phyloP scores from a whole-genome alignment of 1,140 invertebrate genomes.

The Cydia amplana region DNA sequence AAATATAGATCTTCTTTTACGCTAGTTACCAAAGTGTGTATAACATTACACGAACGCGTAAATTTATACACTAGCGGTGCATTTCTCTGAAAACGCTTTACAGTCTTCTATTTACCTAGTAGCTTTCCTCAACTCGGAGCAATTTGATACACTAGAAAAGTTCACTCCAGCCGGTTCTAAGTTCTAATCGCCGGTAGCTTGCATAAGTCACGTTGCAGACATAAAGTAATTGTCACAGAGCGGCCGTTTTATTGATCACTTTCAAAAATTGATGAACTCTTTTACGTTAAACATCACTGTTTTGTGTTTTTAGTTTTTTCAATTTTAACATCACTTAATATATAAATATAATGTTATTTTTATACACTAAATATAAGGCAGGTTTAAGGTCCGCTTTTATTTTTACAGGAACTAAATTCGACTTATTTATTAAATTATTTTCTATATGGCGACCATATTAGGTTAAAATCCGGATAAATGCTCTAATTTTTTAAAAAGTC shows the following conservation, averaged over 20 bases:
- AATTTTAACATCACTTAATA: too few species aligned
- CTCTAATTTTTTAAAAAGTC: too few species aligned
- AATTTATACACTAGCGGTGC: not conserved
- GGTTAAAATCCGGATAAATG: too few species aligned
- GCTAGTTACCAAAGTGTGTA: not conserved
- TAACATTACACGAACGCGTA: not conserved
- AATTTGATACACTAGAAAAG: not conserved
- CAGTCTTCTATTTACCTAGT: not conserved
- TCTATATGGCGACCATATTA: too few species aligned
- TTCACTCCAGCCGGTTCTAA: not conserved
- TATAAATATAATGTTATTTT: too few species aligned
- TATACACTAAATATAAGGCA: too few species aligned
- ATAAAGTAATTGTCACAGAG: not conserved
- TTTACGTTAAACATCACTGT: not conserved
- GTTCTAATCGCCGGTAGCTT: not conserved
- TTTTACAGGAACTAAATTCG: too few species aligned
- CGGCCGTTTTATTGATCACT: not conserved
- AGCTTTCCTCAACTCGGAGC: not conserved
- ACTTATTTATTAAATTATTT: too few species aligned
- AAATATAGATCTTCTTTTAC: not conserved
- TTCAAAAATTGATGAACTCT: not conserved
- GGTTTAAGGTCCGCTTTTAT: too few species aligned
- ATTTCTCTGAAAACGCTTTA: not conserved
- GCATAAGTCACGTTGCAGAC: constrained; percentile 1
- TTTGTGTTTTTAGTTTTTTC: too few species aligned